These are phyloP conservation scores for Tinamus guttatus DNA, from an alignment of 2,113 vertebrate species.

Conservation along the genomic window DNA sequence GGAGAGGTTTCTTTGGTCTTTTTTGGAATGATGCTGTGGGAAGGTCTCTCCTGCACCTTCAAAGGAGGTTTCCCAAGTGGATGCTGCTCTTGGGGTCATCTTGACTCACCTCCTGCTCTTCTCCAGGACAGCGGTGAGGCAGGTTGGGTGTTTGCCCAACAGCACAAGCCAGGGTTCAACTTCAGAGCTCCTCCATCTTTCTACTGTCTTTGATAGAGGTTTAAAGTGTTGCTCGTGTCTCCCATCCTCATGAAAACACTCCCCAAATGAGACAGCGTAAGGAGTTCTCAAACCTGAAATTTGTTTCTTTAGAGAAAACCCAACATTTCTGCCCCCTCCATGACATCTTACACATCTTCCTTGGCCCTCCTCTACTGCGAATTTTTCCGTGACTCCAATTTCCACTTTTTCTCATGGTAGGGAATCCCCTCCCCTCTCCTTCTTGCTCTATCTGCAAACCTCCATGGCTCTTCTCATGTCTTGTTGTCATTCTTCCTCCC, in stretches of 20 bases:
- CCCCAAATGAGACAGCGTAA: background rate
- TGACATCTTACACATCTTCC: background rate
- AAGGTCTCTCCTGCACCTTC: background rate
- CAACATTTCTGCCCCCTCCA: background rate
- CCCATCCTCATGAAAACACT: background rate
- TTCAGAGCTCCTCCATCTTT: background rate
- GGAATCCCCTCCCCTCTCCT: background rate
- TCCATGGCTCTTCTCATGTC: background rate
- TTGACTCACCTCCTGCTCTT: background rate
- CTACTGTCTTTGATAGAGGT: background rate
- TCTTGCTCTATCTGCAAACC: background rate
- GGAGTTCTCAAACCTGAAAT: background rate
- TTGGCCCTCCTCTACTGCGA: background rate
- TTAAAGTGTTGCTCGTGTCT: background rate
- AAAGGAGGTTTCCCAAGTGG: background rate
- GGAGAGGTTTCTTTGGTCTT: background rate
- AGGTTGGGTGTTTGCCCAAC: background rate
- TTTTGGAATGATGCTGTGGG: background rate
- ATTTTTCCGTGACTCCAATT: background rate
- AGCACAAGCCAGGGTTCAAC: background rate
- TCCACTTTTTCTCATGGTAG: background rate
- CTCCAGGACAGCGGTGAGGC: background rate
- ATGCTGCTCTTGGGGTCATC: background rate
- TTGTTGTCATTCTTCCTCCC: background rate
- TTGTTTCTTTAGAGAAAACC: background rate